Conservation (phyloP, 1,140 invertebrate species). For the Lineus longissimus region DNA sequence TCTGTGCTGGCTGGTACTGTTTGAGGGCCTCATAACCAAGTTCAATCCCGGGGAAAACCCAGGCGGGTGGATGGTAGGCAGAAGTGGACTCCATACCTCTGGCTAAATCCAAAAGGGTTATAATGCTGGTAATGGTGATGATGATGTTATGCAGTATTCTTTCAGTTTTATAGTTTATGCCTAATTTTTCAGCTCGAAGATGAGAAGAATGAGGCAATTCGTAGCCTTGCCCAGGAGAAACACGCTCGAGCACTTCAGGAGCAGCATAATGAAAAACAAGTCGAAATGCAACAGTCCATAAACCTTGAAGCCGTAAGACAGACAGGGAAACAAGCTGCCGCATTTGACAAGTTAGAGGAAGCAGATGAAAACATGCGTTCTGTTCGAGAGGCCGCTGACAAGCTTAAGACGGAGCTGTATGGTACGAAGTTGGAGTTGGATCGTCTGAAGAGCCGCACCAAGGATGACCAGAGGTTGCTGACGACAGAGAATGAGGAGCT, state of each 20-base stretch:
- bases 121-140: no score
- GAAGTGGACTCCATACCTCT: no score
- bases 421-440: conserved; percentile 44
- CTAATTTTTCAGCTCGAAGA: conserved; percentile 34
- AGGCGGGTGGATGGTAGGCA: no score
- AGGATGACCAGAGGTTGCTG: conserved; percentile 36
- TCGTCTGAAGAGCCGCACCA: conserved; percentile 31
- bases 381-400: conserved; percentile 26
- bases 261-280: conserved; percentile 44
- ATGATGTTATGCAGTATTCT: no score
- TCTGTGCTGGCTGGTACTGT: no score
- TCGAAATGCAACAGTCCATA: conserved; percentile 29
- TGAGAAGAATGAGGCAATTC: conserved; percentile 35
- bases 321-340: conserved; percentile 18
- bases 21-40: no score
- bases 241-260: conserved; percentile 37
- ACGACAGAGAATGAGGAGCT: conserved; percentile 41
- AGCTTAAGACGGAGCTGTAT: conserved; percentile 37
- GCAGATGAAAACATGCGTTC: conserved; percentile 28
- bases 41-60: no score
- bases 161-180: no score
- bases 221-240: conserved; percentile 36
- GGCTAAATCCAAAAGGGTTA: no score
- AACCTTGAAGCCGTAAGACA: conserved; percentile 19
- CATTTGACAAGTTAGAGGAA: conserved; percentile 22